Conservation (phyloP, 2,113 vertebrate genomes). For the Carollia perspicillata region DNA sequence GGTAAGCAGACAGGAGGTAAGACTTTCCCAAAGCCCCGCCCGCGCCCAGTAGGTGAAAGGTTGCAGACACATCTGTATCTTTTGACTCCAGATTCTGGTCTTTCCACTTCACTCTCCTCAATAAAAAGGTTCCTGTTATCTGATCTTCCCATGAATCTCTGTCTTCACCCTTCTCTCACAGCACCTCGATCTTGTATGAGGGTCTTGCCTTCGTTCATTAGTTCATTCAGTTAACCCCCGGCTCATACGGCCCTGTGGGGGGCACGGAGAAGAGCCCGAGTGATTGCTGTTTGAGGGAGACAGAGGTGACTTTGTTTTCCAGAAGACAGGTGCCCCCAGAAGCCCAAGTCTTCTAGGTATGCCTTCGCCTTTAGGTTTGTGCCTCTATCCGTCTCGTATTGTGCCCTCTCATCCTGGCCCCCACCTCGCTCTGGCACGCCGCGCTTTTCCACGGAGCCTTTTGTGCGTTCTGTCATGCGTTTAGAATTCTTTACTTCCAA, state of each 20-base stretch:
- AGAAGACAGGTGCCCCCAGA: not conserved
- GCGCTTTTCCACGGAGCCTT: not conserved
- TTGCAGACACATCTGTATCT: not conserved
- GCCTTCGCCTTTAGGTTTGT: not conserved
- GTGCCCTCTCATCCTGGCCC: not conserved
- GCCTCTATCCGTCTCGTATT: accelerated
- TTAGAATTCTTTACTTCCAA: not conserved
- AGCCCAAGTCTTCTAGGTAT: not conserved
- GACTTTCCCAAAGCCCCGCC: no score
- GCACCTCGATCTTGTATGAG: not conserved
- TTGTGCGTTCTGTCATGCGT: not conserved
- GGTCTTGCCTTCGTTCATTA: not conserved
- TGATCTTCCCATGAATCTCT: not conserved
- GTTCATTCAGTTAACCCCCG: not conserved
- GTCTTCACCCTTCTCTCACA: no score
- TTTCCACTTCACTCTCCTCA: not conserved
- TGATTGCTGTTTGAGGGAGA: not conserved
- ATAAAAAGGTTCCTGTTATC: not conserved
- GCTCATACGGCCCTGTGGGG: not conserved
- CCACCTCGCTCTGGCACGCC: not conserved
- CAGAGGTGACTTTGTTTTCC: not conserved
- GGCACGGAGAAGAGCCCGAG: not conserved
- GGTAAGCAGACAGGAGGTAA: no score
- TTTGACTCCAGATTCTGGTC: not conserved
- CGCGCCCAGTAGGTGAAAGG: no score